Evolutionary conservation across 2,113 vertebrate species (phyloP), one percentile per base, ranked within the genome.

Genomic region (Myanophis thanlyinensis): DNA sequence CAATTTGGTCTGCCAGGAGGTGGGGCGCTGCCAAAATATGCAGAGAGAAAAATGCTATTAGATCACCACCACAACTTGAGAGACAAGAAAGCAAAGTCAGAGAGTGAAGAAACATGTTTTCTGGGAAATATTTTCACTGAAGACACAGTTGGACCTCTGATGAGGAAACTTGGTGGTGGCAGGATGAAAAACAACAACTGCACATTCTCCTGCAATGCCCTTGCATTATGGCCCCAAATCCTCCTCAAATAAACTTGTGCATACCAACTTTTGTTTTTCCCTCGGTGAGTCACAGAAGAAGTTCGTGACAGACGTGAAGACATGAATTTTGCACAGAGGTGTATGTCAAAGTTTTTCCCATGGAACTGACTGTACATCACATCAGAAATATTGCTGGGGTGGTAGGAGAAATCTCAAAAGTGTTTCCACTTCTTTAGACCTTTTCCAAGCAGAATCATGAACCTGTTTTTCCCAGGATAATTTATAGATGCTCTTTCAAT

Each of bases 31-130:
- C 97, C 97, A 97, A 98, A 97, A 91, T 98, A 98, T 97, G 98
- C 98, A 95, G 85, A 96, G 90, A 96, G 96, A 97, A 97, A 97
- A 97, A 98, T 98, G 97, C 97, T 97, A 97, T 98, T 97, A 98
- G 97, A 97, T 98, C 97, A 98, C 97, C 97, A 96, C 96, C 92
- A 89, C 95, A 92, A 93, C 95, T 96, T 91, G 97, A 94, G 95
- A 86, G 92, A 93, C 95, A 93, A 95, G 97, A 95, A 96, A 95
- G 93, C 91, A 95, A 96, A 94, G 93, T 92, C 93, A 93, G 96
- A 91, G 91, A 95, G 95, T 88, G 86, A 94, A 89, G 94, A 87
- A 94, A 95, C 93, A 93, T 94, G 94, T 95, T 96, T 90, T 95
- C 93, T 96, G 95, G 95, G 94, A 95, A 92, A 86, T 95, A 80